Evolutionary conservation across 2,888 invertebrate genomes (phyloP).

Genomic region (Cantharis rustica): DNA sequence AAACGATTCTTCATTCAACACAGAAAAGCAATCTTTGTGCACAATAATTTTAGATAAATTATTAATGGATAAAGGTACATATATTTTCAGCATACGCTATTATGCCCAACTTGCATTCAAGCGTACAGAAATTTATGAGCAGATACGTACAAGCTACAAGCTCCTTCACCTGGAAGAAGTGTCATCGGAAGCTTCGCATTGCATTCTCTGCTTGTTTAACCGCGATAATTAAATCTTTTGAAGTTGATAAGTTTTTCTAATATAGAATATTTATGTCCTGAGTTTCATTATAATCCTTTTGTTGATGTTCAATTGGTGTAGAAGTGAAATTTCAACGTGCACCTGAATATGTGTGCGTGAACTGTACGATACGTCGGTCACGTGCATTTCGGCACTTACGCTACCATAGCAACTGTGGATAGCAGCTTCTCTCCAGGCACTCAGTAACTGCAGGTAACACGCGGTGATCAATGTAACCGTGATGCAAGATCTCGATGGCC

Average conservation of each 20-base stretch:
- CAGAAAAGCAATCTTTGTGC: slow-evolving; percentile 28
- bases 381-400: slow-evolving; percentile 55
- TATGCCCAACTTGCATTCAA: slow-evolving; percentile 4
- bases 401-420: slow-evolving; percentile 47
- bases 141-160: background rate
- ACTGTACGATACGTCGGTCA: slow-evolving; percentile 55
- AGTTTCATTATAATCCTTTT: slow-evolving; percentile 22
- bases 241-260: slow-evolving; percentile 42
- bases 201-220: slow-evolving; percentile 27
- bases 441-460: slow-evolving; percentile 54
- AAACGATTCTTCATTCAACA: slow-evolving; percentile 17
- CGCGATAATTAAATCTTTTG: slow-evolving; percentile 42
- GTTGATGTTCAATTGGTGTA: slow-evolving; percentile 41
- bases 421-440: slow-evolving; percentile 51
- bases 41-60: slow-evolving; percentile 29
- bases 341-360: slow-evolving; percentile 42
- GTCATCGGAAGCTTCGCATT: slow-evolving; percentile 20
- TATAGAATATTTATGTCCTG: background rate
- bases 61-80: slow-evolving; percentile 27
- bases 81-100: slow-evolving; percentile 19
- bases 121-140: slow-evolving; percentile 9
- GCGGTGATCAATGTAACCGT: slow-evolving; percentile 52
- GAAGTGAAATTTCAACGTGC: slow-evolving; percentile 34
- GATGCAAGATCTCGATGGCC: slow-evolving; percentile 55
- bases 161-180: slow-evolving; percentile 28